Conservation (phyloP, 2,888 invertebrate genomes). For the Lepidocyrtoides sp. region DNA sequence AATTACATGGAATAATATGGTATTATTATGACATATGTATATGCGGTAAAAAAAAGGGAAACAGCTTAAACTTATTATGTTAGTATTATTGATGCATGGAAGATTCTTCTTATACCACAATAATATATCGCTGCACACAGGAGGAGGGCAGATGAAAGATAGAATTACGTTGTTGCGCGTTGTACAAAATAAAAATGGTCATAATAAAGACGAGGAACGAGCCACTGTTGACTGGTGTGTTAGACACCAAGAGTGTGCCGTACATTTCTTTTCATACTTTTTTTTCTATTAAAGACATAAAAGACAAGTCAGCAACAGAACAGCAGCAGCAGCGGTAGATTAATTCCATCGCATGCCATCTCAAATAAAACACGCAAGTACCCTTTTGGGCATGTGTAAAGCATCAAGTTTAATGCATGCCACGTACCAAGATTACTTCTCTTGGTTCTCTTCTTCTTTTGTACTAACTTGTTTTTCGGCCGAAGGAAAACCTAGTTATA, state of each 20-base stretch:
- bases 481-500: slow-evolving; percentile 30
- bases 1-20: slow-evolving; percentile 11
- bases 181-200: slow-evolving; percentile 54
- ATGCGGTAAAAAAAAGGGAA: slow-evolving; percentile 2
- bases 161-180: slow-evolving; percentile 7
- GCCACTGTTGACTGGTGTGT: slow-evolving; percentile 74
- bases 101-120: neutral
- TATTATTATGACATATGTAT: neutral
- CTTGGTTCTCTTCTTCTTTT: too few relatives aligned
- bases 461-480: neutral
- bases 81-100: neutral
- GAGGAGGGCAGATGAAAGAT: slow-evolving; percentile 76
- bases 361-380: slow-evolving; percentile 76
- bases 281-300: slow-evolving; percentile 69
- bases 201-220: slow-evolving; percentile 76
- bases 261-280: slow-evolving; percentile 66
- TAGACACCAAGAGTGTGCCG: slow-evolving; percentile 80
- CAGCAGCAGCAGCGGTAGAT: slow-evolving; percentile 52
- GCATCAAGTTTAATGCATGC: slow-evolving; percentile 72
- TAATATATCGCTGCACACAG: slow-evolving; percentile 60
- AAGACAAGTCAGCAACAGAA: slow-evolving; percentile 37
- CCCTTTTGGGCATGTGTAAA: slow-evolving; percentile 75
- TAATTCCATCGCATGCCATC: slow-evolving; percentile 77
- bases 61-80: neutral
- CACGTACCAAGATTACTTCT: slow-evolving; percentile 70